phyloP scores from a whole-genome alignment of 2,888 invertebrate species.

The Timema cristinae region DNA sequence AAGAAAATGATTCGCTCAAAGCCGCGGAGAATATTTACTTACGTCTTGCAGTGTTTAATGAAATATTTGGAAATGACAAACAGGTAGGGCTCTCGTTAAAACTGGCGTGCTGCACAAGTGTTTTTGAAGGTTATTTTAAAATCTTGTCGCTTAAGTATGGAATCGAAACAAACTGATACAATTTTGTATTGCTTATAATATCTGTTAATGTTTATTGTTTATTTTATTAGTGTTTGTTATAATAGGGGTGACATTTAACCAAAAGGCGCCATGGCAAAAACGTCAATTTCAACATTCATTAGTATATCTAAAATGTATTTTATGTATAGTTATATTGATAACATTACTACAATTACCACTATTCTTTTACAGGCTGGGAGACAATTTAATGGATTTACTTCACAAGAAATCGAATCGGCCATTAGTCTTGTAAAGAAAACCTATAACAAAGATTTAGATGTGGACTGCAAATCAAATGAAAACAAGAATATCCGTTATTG shows the following conservation, averaged over 20 bases:
- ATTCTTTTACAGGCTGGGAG: constrained; percentile 40
- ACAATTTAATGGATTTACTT: constrained; percentile 45
- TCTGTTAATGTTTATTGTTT: background rate
- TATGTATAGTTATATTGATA: background rate
- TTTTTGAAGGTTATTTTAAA: background rate
- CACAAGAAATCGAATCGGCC: constrained; percentile 31
- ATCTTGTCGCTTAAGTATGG: background rate
- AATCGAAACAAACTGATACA: too few species aligned
- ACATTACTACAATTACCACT: background rate
- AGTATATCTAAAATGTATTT: background rate
- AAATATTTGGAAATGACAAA: constrained; percentile 44
- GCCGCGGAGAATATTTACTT: constrained; percentile 48
- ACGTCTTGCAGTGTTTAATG: constrained; percentile 46
- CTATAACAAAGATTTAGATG: constrained; percentile 24
- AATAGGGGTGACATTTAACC: background rate
- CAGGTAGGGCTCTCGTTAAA: constrained; percentile 39
- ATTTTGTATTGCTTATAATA: background rate
- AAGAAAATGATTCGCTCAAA: constrained; percentile 49
- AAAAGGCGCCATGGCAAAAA: too few species aligned
- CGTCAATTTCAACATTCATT: background rate
- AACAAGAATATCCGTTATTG: too few species aligned
- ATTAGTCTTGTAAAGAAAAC: constrained; percentile 27
- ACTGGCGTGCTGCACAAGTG: too few species aligned
- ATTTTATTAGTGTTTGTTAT: background rate
- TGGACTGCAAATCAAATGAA: constrained; percentile 19